Percentiles rank a stretch among this genome's conserved stretches.
phyloP scores from a whole-genome alignment of 2,797 vertebrate genomes.

The Sylvia borin region DNA sequence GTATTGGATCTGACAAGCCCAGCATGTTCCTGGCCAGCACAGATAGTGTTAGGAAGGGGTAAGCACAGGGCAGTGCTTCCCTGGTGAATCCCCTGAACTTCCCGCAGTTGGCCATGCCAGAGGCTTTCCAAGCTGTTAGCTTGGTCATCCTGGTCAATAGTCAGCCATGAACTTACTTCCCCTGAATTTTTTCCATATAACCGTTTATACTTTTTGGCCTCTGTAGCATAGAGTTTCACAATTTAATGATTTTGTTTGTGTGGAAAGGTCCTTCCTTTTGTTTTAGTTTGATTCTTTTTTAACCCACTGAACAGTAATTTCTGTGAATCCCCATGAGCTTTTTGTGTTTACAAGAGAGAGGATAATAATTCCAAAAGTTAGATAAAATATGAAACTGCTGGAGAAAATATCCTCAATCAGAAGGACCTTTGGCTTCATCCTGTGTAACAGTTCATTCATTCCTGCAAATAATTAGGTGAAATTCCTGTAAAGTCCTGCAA shows the following conservation, averaged over 20 bases:
- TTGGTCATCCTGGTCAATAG: neutral
- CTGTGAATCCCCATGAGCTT: neutral
- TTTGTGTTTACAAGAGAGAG: constrained; percentile 10
- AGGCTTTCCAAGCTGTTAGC: neutral
- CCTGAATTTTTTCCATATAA: constrained; percentile 21
- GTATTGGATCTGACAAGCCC: neutral
- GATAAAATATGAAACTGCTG: neutral
- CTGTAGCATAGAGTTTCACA: neutral
- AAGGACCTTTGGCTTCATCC: constrained; percentile 2
- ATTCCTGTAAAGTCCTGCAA: constrained; percentile 22
- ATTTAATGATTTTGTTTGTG: constrained; percentile 62
- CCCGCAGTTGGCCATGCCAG: neutral
- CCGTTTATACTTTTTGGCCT: constrained; percentile 25
- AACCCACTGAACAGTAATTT: neutral
- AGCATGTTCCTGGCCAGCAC: neutral
- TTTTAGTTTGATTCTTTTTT: neutral
- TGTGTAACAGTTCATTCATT: neutral
- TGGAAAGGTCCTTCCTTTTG: constrained; percentile 17
- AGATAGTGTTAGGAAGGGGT: neutral
- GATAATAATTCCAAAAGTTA: neutral
- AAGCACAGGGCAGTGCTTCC: neutral
- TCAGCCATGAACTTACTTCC: neutral
- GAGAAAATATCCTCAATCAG: neutral
- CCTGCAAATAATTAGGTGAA: constrained; percentile 18
- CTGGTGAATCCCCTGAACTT: neutral